Conservation (phyloP, 1,140 invertebrate genomes). For the Pseudachorutes palmiensis region DNA sequence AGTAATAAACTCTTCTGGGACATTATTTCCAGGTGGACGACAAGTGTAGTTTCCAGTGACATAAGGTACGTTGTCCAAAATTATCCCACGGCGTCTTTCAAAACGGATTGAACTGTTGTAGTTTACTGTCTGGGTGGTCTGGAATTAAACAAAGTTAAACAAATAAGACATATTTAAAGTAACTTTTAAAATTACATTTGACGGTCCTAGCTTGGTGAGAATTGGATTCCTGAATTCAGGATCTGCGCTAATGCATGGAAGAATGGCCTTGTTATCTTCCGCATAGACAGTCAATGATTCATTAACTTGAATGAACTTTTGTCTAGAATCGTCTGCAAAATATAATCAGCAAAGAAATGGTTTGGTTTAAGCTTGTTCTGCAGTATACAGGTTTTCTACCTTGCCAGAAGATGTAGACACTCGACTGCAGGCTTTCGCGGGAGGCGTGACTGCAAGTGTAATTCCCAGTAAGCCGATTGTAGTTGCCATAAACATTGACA, state of each 20-base stretch:
- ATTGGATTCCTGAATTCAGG: not conserved
- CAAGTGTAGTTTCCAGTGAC: slow-evolving; percentile 1
- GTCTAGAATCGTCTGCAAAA: not conserved
- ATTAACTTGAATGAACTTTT: not conserved
- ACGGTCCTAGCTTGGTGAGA: not conserved
- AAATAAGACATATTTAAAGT: not conserved
- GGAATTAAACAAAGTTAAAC: not conserved
- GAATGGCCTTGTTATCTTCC: not conserved
- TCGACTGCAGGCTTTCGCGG: not conserved
- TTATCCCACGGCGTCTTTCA: not conserved
- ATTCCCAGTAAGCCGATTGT: slow-evolving; percentile 7
- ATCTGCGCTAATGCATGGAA: not conserved
- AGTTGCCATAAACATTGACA: not conserved
- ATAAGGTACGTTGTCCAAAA: not conserved
- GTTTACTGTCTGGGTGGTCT: not conserved
- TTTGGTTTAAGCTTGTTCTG: not conserved
- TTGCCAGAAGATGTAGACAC: slow-evolving; percentile 10
- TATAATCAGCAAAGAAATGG: not conserved
- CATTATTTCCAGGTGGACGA: not conserved
- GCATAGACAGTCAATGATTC: not conserved
- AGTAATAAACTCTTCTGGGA: not conserved
- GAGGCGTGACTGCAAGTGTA: not conserved
- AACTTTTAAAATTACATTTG: not conserved
- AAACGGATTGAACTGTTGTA: not conserved
- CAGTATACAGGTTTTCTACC: slow-evolving; percentile 10